Conservation (phyloP, 2,113 vertebrate species). For the Mustela lutreola region DNA sequence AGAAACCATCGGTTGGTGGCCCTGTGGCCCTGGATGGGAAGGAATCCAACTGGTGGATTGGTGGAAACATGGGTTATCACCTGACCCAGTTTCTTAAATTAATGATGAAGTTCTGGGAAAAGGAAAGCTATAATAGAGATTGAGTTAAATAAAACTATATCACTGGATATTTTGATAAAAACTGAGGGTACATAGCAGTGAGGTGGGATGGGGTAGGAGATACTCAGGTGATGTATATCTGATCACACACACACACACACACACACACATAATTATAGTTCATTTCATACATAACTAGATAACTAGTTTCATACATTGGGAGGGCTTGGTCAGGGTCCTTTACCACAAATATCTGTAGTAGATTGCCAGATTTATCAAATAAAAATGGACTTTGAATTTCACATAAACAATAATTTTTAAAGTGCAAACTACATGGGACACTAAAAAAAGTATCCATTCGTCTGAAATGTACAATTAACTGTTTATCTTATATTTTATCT, state of each 20-base stretch:
- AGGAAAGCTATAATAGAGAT: neutral
- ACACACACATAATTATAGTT: neutral
- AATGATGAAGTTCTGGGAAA: neutral
- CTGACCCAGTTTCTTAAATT: neutral
- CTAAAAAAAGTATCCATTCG: slow-evolving; percentile 12
- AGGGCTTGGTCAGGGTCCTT: neutral
- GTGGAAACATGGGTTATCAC: neutral
- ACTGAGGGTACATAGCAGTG: neutral
- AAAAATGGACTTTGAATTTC: slow-evolving; percentile 27
- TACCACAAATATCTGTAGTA: neutral
- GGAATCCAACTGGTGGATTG: neutral
- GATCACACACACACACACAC: no score
- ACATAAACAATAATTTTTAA: neutral
- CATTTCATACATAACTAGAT: no score
- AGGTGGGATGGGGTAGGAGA: neutral
- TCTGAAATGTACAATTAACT: slow-evolving; percentile 22
- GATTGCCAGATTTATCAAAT: neutral
- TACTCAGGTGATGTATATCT: neutral
- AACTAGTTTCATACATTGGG: neutral
- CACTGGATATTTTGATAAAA: neutral
- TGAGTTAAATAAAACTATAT: neutral
- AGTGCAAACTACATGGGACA: neutral
- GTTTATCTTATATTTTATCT: neutral
- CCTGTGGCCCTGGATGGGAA: neutral
- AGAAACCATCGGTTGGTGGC: neutral